Evolutionary conservation across 2,113 vertebrate genomes (phyloP), one percentile per base, ranked within the genome.

Genomic region (Abramis brama): DNA sequence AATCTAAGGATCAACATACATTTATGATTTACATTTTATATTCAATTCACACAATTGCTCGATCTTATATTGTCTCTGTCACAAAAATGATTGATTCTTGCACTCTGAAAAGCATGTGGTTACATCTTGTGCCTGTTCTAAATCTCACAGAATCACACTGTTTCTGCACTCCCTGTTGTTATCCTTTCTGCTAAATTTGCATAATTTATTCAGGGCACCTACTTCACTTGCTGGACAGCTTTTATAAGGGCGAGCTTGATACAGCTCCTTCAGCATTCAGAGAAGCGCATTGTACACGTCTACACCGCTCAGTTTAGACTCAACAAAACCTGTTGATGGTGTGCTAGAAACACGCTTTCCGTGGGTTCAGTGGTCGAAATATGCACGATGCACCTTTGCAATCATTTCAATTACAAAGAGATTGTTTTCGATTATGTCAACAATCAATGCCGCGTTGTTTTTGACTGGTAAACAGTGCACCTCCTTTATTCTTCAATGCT

Each of bases 151-250:
- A 87, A 89, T 91, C 89, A 90, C 71, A 71, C 85, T 80, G 87
- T 91, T 86, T 52, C 45, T 19, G 43, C 15, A 60, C 73, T 90
- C 86, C 45, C 43, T 79, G 91, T 91, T 84, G 79, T 91, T 93
- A 90, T 88, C 89, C 83, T 79, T 91, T 85, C 50, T 92, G 91
- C 93, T 92, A 88, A 30, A 94, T 95, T 94, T 93, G 70, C 93
- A 95, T 95, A 93, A 89, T 91, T 92, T 89, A 91, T 89, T 74
- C 88, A 36, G 88, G 86, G 90, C 85, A 85, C 83, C 84, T 85
- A 91, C 92, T 89, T 92, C 90, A 92, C 90, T 94, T 93, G 91
- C 92, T 91, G 90, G 88, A 88, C 90, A 82, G 90, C 90, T 90
- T 86, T 92, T 92, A 91, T 88, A 84, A 80, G 45, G 43, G 3